These are phyloP conservation scores for Buteo buteo DNA, from an alignment of 2,113 vertebrate genomes.

Conservation along the genomic window DNA sequence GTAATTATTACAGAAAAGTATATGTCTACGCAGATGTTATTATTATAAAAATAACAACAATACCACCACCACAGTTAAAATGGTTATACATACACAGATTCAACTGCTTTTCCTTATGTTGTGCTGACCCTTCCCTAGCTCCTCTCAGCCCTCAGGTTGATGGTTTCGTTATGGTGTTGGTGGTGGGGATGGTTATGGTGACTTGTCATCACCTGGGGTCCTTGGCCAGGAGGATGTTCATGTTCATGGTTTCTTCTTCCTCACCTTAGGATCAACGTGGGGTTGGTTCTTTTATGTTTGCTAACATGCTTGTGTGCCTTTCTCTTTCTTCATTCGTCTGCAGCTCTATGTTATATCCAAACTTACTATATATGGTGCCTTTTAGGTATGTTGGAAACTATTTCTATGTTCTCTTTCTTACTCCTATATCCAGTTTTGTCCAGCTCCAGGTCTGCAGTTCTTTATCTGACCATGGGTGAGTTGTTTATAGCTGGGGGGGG, in stretches of 20 bases:
- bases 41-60: not conserved
- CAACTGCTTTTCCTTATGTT: not conserved
- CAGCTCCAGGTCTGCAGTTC: not conserved
- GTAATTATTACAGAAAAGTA: not conserved
- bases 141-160: not conserved
- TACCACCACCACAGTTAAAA: not conserved
- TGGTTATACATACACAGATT: not conserved
- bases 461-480: not conserved
- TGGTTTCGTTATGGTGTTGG: not conserved
- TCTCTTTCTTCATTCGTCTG: not conserved
- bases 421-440: not conserved
- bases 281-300: not conserved
- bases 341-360: not conserved
- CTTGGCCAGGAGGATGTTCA: not conserved
- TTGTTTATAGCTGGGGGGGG: not conserved
- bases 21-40: not conserved
- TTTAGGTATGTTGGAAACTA: not conserved
- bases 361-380: accelerated
- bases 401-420: not conserved
- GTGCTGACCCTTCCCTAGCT: not conserved
- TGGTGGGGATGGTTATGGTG: not conserved
- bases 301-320: not conserved
- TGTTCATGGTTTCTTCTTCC: not conserved
- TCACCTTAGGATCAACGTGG: not conserved
- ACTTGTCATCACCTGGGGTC: not conserved